Conservation (phyloP, 2,888 invertebrate species). For the Drosophila algonquin region DNA sequence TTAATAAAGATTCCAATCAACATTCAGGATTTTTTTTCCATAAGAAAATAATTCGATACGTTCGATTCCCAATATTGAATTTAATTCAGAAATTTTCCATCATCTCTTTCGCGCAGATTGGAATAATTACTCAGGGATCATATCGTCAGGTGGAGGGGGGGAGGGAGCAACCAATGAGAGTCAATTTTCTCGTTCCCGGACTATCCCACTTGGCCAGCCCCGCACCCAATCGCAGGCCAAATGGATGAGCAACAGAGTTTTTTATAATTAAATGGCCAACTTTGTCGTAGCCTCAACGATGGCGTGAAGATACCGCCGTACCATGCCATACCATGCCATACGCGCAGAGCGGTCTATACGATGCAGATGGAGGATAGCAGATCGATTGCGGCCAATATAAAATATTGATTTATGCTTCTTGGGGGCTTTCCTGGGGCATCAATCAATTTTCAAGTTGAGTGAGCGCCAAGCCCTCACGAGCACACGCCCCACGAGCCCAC, state of each 20-base stretch:
- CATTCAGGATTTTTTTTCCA: background rate
- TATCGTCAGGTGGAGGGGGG: background rate
- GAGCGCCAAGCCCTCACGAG: constrained; percentile 52
- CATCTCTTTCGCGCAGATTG: background rate
- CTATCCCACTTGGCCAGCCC: constrained; percentile 14
- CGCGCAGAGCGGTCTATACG: background rate
- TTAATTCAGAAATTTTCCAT: constrained; percentile 22
- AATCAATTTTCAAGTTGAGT: constrained; percentile 65
- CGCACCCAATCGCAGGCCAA: background rate
- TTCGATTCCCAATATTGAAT: background rate
- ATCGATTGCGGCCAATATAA: constrained; percentile 44
- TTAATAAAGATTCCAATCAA: background rate
- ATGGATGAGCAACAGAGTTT: constrained; percentile 14
- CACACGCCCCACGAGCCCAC: constrained; percentile 26
- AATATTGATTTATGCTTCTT: constrained; percentile 59
- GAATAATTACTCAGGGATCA: constrained; percentile 16
- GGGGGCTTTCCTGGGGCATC: constrained; percentile 57
- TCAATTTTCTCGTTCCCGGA: constrained; percentile 25
- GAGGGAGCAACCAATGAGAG: constrained; percentile 30
- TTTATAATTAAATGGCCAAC: constrained; percentile 37
- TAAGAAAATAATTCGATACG: background rate
- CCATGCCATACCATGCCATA: background rate
- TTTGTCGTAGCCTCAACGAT: constrained; percentile 26
- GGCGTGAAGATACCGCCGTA: constrained; percentile 41
- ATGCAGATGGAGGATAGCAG: constrained; percentile 9